Evolutionary conservation across 2,888 invertebrate species (phyloP), one percentile per base, ranked within the genome.

Genomic region (Brachylomia viminalis): DNA sequence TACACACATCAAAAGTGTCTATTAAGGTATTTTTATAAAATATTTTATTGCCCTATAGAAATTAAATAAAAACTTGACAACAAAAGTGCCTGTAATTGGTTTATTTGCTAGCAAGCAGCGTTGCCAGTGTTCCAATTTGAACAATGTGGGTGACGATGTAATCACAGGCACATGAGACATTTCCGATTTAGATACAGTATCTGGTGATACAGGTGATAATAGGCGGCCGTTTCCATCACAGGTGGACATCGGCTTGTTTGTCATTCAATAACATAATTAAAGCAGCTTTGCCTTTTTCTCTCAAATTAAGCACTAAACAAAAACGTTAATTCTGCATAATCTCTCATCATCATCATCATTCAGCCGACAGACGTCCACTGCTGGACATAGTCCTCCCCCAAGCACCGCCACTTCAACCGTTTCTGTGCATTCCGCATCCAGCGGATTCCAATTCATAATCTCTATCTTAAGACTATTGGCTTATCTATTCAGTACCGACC

Each of bases 291-390:
- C 6, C 2, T 17, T 54, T 49, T n/a, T 42, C 49, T 45, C 4
- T 1, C 17, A 65, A 77, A 85, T 85, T 59, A 83, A 64, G 10
- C 33, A 15, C 4, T 66, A 71, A 76, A 77, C 23, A 62, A 65
- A 38, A 77, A 59, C 52, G 15, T 72, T 69, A 65, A 65, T 38
- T 68, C 56, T n/a, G 30, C 23, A 33, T 33, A 33, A 3, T 33
- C 5, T 33, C 33, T 33, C 33, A 33, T 33, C 5, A 33, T 33
- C 33, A 33, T 33, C 33, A 33, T 33, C 33, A 33, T 33, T 33
- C 33, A 2, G 33, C 33, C 33, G 5, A 33, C 2, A 33, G 33
- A 33, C 33, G 5, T 33, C 33, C 5, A 33, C 33, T 33, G 33
- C 33, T 33, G 33, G 33, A 33, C 5, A 5, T 5, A 3, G 33